Conservation (phyloP, 2,113 vertebrate species). For the Periophthalmus modestus region DNA sequence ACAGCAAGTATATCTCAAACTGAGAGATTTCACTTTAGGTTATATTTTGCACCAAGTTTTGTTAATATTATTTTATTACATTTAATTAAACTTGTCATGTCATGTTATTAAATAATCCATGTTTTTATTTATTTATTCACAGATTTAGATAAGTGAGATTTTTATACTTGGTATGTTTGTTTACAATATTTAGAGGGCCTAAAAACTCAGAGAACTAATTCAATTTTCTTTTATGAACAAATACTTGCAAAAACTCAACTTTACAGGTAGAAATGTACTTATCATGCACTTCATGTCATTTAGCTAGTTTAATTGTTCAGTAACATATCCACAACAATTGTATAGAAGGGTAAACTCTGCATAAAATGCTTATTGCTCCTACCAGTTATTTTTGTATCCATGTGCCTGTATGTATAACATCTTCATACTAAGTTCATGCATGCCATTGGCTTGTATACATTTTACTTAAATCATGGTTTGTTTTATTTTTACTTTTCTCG, state of each 20-base stretch:
- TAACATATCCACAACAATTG: constrained; percentile 31
- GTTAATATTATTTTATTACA: constrained; percentile 33
- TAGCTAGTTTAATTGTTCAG: constrained; percentile 26
- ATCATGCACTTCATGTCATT: constrained; percentile 21
- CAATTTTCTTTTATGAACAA: constrained; percentile 51
- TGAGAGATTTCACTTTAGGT: constrained; percentile 12
- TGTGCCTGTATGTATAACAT: constrained; percentile 45
- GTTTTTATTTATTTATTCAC: constrained; percentile 67
- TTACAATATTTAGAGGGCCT: constrained; percentile 67
- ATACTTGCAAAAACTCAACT: constrained; percentile 31
- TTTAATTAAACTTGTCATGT: constrained; percentile 37
- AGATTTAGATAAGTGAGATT: constrained; percentile 60
- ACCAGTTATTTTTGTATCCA: constrained; percentile 29
- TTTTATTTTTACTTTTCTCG: constrained; percentile 33
- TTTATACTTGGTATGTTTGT: constrained; percentile 72
- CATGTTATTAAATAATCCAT: constrained; percentile 40
- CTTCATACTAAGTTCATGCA: constrained; percentile 45
- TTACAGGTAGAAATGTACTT: constrained; percentile 17
- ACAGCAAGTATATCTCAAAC: constrained; percentile 29
- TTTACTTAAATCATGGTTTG: constrained; percentile 48
- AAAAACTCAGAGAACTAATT: constrained; percentile 63
- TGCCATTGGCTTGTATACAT: constrained; percentile 41
- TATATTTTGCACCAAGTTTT: constrained; percentile 40
- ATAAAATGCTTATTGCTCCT: constrained; percentile 23
- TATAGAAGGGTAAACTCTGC: constrained; percentile 20